phyloP scores from a whole-genome alignment of 2,888 invertebrate genomes.

The Seira ritae region DNA sequence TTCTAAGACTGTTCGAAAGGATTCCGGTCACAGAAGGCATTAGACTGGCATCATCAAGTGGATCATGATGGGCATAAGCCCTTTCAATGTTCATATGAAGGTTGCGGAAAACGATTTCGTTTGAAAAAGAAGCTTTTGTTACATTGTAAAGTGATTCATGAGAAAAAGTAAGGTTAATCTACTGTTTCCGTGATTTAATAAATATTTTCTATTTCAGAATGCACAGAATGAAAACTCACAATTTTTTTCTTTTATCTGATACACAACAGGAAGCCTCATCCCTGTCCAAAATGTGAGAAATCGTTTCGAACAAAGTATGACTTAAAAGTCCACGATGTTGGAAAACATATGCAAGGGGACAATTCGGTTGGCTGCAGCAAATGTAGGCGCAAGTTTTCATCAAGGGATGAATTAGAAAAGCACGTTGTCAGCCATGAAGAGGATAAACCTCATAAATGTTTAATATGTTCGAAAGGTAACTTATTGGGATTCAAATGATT shows the following conservation, averaged over 20 bases:
- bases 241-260: neutral
- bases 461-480: conserved; percentile 54
- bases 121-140: conserved; percentile 60
- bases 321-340: conserved; percentile 63
- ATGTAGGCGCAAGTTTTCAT: conserved; percentile 61
- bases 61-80: conserved; percentile 64
- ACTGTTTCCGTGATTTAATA: no score
- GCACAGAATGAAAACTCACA: neutral
- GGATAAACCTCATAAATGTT: conserved; percentile 61
- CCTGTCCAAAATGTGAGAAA: conserved; percentile 64
- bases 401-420: conserved; percentile 52
- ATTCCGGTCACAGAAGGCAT: conserved; percentile 53
- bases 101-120: conserved; percentile 58
- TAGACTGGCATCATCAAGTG: conserved; percentile 50
- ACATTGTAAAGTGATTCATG: conserved; percentile 63
- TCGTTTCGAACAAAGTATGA: conserved; percentile 65
- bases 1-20: conserved; percentile 55
- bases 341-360: conserved; percentile 59
- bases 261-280: conserved; percentile 58
- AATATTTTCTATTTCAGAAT: no score
- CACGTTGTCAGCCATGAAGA: conserved; percentile 56
- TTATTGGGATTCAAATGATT: neutral
- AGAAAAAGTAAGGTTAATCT: conserved; percentile 45
- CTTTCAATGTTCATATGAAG: conserved; percentile 43
- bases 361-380: conserved; percentile 57